phyloP scores from a whole-genome alignment of 2,888 invertebrate species.

The Eupithecia abbreviata region DNA sequence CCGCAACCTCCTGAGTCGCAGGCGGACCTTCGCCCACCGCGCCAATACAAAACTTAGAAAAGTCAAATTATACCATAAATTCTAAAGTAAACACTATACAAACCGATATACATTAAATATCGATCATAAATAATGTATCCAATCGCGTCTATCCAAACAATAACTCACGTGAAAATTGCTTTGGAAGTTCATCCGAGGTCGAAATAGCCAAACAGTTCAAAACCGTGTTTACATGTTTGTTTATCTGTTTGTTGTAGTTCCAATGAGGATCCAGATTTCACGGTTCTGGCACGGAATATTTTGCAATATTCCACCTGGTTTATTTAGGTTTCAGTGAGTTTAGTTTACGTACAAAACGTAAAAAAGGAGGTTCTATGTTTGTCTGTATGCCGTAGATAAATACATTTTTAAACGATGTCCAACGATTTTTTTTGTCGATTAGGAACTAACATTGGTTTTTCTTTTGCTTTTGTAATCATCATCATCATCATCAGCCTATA shows the following conservation, averaged over 20 bases:
- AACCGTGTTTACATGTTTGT: neutral
- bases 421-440: no score
- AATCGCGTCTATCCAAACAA: neutral
- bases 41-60: no score
- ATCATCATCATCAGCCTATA: no score
- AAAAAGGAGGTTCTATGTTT: no score
- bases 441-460: no score
- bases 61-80: no score
- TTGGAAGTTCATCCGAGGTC: conserved; percentile 1
- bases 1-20: no score
- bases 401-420: no score
- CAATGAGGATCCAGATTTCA: neutral
- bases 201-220: neutral
- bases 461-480: no score
- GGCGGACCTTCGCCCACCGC: no score
- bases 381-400: no score
- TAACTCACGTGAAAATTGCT: neutral
- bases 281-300: neutral
- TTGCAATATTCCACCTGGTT: neutral
- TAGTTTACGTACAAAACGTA: neutral
- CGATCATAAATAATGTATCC: neutral
- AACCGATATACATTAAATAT: neutral
- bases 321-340: neutral
- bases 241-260: neutral
- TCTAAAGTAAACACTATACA: neutral